These are phyloP conservation scores for Poecile montanus DNA, from an alignment of 2,797 vertebrate genomes.

Conservation along the genomic window DNA sequence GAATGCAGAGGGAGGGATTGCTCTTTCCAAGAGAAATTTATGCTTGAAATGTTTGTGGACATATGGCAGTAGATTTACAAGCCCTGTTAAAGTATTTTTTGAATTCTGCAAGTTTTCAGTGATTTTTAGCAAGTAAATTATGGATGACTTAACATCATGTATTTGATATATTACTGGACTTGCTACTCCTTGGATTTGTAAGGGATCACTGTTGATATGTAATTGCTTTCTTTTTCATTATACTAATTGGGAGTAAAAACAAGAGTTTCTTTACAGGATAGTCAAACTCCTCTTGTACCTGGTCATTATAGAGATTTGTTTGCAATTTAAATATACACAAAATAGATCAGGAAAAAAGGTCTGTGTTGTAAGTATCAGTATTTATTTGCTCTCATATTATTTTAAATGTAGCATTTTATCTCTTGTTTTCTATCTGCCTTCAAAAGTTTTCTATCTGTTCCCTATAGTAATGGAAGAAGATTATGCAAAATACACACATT, in stretches of 20 bases:
- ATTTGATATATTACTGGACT: background rate
- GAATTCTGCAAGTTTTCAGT: background rate
- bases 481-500: background rate
- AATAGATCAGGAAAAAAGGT: background rate
- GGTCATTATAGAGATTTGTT: background rate
- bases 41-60: background rate
- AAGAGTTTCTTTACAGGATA: background rate
- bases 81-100: background rate
- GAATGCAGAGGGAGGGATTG: background rate
- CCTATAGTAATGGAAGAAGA: background rate
- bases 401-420: background rate
- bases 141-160: background rate
- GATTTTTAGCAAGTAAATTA: background rate
- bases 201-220: background rate
- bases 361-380: background rate
- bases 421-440: background rate
- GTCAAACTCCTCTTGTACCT: background rate
- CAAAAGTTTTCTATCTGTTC: background rate
- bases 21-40: background rate
- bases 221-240: background rate
- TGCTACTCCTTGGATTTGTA: background rate
- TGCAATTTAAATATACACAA: background rate
- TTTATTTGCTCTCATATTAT: background rate
- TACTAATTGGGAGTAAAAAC: background rate
- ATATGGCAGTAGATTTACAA: background rate